Percentiles rank a stretch among this genome's conserved stretches.
These are phyloP conservation scores for Eilema griseolum DNA, from an alignment of 2,888 invertebrate species.

Conservation along the genomic window DNA sequence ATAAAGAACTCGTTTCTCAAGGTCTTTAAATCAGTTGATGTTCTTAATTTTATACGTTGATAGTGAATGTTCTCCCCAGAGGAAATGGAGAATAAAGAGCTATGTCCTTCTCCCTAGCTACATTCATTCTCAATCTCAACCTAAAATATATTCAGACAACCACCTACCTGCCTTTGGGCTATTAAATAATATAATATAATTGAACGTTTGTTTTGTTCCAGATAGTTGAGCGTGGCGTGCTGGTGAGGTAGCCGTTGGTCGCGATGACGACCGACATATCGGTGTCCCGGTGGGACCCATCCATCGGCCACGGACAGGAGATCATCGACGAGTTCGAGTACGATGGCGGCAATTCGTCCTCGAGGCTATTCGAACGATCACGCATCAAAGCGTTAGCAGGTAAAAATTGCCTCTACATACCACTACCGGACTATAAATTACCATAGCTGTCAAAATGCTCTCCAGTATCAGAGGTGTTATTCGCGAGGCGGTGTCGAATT, in stretches of 20 bases:
- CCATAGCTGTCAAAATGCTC: not conserved
- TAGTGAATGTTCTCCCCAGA: not conserved
- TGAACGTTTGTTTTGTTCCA: conserved; percentile 54
- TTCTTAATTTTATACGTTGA: not conserved
- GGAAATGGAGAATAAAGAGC: not conserved
- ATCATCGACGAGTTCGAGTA: conserved; percentile 99
- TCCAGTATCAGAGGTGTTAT: too few relatives aligned
- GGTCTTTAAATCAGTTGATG: conserved; percentile 28
- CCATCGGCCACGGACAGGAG: conserved; percentile 94
- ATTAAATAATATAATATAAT: not conserved
- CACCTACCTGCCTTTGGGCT: not conserved
- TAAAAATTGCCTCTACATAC: not conserved
- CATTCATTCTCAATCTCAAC: not conserved
- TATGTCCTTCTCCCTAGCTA: not conserved
- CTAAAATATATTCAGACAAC: too few relatives aligned
- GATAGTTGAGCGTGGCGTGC: conserved; percentile 80
- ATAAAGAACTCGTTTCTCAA: conserved; percentile 39
- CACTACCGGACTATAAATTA: not conserved
- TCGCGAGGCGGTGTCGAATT: too few relatives aligned
- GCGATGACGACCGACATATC: conserved; percentile 99
- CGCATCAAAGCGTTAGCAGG: conserved; percentile 99
- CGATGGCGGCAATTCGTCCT: conserved; percentile 99
- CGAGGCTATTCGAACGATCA: conserved; percentile 99
- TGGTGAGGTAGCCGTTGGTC: conserved; percentile 77
- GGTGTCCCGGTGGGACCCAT: conserved; percentile 98